A percentile compares a stretch with the other conserved stretches of the same genome.
Evolutionary conservation across 2,888 invertebrate genomes (phyloP).

Genomic region (Apamea crenata): DNA sequence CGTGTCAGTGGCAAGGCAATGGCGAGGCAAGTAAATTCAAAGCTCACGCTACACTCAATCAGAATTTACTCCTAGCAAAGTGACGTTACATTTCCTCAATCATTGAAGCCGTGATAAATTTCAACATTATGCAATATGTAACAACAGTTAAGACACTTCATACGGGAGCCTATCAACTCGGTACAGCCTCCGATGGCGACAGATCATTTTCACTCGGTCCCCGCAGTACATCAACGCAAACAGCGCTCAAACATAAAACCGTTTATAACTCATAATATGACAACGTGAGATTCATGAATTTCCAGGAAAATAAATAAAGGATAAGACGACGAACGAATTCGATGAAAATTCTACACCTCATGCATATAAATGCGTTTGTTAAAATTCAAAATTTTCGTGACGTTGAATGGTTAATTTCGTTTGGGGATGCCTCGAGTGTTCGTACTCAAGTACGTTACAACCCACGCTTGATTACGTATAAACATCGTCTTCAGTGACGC

Average conservation of each 20-base stretch:
- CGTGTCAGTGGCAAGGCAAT: not conserved
- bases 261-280: slow-evolving; percentile 75
- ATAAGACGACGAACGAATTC: slow-evolving; percentile 72
- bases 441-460: slow-evolving; percentile 4
- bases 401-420: slow-evolving; percentile 69
- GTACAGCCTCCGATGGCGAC: slow-evolving; percentile 32
- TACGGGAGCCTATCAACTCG: slow-evolving; percentile 29
- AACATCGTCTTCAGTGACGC: slow-evolving; percentile 20
- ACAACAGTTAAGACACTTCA: slow-evolving; percentile 30
- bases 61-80: slow-evolving; percentile 1
- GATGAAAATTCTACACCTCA: slow-evolving; percentile 77
- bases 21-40: not conserved
- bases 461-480: slow-evolving; percentile 42
- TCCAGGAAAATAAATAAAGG: slow-evolving; percentile 76
- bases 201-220: slow-evolving; percentile 45
- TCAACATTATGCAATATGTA: slow-evolving; percentile 7
- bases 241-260: slow-evolving; percentile 67
- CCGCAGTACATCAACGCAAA: slow-evolving; percentile 43
- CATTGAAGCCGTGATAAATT: slow-evolving; percentile 14
- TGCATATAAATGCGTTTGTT: slow-evolving; percentile 82
- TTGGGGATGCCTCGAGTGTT: slow-evolving; percentile 18
- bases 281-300: slow-evolving; percentile 78
- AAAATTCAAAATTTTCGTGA: slow-evolving; percentile 76
- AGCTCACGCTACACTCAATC: not conserved
- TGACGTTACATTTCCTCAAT: slow-evolving; percentile 2